These are phyloP conservation scores for Lycodopsis pacificus DNA, from an alignment of 2,797 vertebrate genomes.

Conservation along the genomic window DNA sequence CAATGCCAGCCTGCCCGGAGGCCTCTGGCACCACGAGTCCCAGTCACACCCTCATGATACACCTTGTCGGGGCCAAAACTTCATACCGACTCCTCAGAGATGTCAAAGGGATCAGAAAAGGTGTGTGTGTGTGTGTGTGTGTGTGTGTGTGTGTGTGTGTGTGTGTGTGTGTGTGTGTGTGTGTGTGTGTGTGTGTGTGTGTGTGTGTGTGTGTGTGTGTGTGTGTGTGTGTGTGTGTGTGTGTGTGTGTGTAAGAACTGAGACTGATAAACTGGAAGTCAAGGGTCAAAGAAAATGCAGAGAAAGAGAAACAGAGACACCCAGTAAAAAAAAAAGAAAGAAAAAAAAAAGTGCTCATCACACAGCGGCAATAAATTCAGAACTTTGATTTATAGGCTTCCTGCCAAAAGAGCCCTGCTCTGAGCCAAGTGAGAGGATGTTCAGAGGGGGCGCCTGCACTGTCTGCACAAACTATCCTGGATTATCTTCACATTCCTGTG, in stretches of 20 bases:
- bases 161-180: slow-evolving; percentile 14
- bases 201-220: not conserved
- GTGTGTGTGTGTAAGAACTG: slow-evolving; percentile 15
- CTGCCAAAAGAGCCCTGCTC: slow-evolving; percentile 40
- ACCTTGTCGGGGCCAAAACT: slow-evolving; percentile 37
- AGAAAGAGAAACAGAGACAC: slow-evolving; percentile 3
- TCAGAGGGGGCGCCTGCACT: slow-evolving; percentile 58
- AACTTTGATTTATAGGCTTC: slow-evolving; percentile 52
- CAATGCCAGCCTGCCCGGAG: slow-evolving; percentile 42
- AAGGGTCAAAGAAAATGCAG: not conserved
- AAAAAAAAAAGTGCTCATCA: slow-evolving; percentile 11
- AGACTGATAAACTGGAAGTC: slow-evolving; percentile 7
- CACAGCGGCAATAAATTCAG: slow-evolving; percentile 44
- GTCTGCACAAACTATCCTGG: slow-evolving; percentile 68
- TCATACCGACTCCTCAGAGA: slow-evolving; percentile 16
- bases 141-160: slow-evolving; percentile 14
- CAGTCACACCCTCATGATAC: slow-evolving; percentile 58
- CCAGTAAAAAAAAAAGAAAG: not conserved
- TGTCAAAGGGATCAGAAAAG: slow-evolving; percentile 25
- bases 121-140: not conserved
- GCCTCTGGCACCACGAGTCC: slow-evolving; percentile 52
- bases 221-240: not conserved
- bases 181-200: slow-evolving; percentile 11
- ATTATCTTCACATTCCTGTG: slow-evolving; percentile 74
- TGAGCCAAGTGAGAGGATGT: slow-evolving; percentile 51